phyloP scores from a whole-genome alignment of 1,140 invertebrate species.

The Trachelipus rathkii region DNA sequence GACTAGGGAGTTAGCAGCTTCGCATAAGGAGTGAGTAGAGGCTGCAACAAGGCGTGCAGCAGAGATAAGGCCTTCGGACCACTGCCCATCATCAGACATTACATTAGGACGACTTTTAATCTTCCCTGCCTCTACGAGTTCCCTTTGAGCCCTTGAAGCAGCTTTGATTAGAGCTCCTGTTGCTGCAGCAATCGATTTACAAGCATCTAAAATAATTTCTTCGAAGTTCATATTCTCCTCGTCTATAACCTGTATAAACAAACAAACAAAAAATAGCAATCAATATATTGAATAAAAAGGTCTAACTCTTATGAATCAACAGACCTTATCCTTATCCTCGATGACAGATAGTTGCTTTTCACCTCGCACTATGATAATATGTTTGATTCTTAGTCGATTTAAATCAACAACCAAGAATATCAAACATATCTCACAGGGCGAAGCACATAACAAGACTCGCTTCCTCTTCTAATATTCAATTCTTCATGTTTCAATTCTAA shows the following conservation, averaged over 20 bases:
- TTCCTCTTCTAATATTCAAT: neutral
- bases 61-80: conserved; percentile 96
- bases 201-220: conserved; percentile 97
- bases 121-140: conserved; percentile 76
- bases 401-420: conserved; percentile 97
- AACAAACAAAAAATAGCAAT: neutral
- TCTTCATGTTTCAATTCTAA: too few relatives aligned
- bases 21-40: conserved; percentile 93
- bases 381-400: conserved; percentile 97
- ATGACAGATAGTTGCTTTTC: neutral
- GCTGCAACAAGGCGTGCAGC: conserved; percentile 93
- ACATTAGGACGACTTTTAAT: conserved; percentile 49
- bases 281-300: too few relatives aligned
- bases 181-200: conserved; percentile 94
- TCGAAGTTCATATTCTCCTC: conserved; percentile 89
- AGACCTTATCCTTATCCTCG: too few relatives aligned
- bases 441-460: neutral
- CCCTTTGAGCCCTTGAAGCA: conserved; percentile 89
- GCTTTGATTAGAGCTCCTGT: conserved; percentile 94
- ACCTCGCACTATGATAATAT: conserved; percentile 66
- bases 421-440: conserved; percentile 89
- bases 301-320: too few relatives aligned
- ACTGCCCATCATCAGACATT: conserved; percentile 57
- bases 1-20: conserved; percentile 93
- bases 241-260: conserved; percentile 71